Base-by-base conservation (phyloP, 2,888 invertebrate species). In the Tinea pellionella region DNA sequence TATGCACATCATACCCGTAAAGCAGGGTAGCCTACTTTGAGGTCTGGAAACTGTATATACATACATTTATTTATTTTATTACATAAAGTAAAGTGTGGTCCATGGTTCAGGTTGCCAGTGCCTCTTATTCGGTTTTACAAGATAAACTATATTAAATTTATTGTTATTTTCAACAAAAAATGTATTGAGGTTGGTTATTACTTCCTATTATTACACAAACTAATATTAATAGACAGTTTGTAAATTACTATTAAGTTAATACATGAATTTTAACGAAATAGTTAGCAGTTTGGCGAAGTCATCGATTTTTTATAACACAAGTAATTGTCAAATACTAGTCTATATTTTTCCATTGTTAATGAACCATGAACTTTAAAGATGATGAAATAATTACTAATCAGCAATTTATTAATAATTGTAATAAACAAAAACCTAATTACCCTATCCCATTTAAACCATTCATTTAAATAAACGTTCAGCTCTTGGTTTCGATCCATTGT, bases 401-500 rank as follows among this genome's bases (percentile, higher is more conserved):
- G 24, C 6, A 24, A 24, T 24, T 24, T 24, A 3, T 24, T 24
- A 53, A 53, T 13, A 47, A 8, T 16, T 53, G 24, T 16, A 53
- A 24, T 24, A 24, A 53, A 53, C 16, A 24, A 12, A 16, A 1
- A 53, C 16, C 58, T 58, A 59, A 59, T 69, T 80, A 92, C 92
- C 88, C 91, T 90, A 72, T 95, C 96, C 90, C 92, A 93, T 64
- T 84, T 74, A 3, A 94, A 72, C 94, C 95, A 96, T 66, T 91
- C 90, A 13, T 88, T 78, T 12, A 95, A 90, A 74, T 92, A 6
- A 41, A 6, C 8, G 2, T 13, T 8, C 41, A 41, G 8, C n/a
- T 13, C 41, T 12, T 2, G 13, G n/a, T 12, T 13, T 2, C 41
- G 41, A 13, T 41, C 41, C 12, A n/a, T 13, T 41, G 2, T 41